phyloP scores from a whole-genome alignment of 2,888 invertebrate species.

The Eremobia ochroleuca region DNA sequence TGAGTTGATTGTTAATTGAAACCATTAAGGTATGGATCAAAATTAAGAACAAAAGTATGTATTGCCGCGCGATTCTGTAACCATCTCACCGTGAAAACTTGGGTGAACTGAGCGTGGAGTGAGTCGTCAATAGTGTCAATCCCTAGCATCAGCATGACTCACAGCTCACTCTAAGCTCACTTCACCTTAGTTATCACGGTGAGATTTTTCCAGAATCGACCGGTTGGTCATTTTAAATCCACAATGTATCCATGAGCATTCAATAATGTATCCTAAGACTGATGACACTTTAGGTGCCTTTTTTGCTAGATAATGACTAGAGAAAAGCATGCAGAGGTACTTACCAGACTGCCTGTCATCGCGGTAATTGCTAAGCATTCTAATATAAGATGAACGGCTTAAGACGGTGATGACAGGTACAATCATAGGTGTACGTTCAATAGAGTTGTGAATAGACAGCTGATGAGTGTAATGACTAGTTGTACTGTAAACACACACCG shows the following conservation, averaged over 20 bases:
- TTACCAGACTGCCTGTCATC: constrained; percentile 37
- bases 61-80: no score
- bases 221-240: neutral
- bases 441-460: constrained; percentile 22
- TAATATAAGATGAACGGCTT: constrained; percentile 28
- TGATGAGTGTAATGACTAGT: constrained; percentile 50
- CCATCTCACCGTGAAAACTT: no score
- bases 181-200: no score
- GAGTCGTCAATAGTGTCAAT: no score
- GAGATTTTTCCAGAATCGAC: no score
- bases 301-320: neutral
- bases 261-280: neutral
- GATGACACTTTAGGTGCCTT: neutral
- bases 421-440: constrained; percentile 48
- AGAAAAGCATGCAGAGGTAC: constrained; percentile 33
- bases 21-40: neutral
- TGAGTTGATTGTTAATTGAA: neutral
- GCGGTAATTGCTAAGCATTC: constrained; percentile 42
- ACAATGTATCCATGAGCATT: neutral
- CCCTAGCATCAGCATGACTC: no score
- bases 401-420: constrained; percentile 43
- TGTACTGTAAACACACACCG: neutral
- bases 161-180: no score
- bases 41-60: neutral
- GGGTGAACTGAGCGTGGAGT: no score